phyloP scores from a whole-genome alignment of 2,797 vertebrate genomes.

The Phoeniculus purpureus region DNA sequence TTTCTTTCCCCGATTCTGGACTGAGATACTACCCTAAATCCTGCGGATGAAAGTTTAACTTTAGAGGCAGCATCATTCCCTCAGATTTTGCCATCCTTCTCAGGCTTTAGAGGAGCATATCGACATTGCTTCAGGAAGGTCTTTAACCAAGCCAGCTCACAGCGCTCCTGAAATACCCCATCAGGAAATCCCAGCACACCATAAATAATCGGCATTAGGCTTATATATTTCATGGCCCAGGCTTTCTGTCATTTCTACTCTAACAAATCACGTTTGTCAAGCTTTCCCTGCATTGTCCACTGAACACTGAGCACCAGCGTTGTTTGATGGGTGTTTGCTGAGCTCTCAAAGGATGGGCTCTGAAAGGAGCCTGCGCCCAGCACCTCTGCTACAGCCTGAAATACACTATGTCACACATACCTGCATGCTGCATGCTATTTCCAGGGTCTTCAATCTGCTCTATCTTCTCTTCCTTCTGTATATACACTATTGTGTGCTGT shows the following conservation, averaged over 20 bases:
- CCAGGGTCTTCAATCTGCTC: not conserved
- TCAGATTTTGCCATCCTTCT: not conserved
- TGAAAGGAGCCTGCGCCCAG: not conserved
- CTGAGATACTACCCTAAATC: not conserved
- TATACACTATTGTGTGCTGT: not conserved
- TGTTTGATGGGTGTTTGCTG: not conserved
- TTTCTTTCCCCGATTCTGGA: rapidly evolving
- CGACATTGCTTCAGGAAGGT: not conserved
- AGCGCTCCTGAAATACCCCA: not conserved
- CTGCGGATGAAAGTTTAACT: not conserved
- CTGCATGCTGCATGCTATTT: not conserved
- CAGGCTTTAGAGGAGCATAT: not conserved
- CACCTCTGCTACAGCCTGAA: not conserved
- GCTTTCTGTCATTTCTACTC: constrained; percentile 31
- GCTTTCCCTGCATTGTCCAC: not conserved
- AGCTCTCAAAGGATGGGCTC: not conserved
- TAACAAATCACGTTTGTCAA: constrained; percentile 47
- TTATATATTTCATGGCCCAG: constrained; percentile 16
- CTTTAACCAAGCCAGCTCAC: not conserved
- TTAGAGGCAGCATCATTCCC: not conserved
- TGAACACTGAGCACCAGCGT: not conserved
- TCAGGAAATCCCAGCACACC: constrained; percentile 45
- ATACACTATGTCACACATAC: not conserved
- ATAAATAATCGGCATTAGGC: not conserved
- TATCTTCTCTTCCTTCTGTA: not conserved